phyloP scores from a whole-genome alignment of 1,140 invertebrate genomes.

The Yoshiicerus persimilis region DNA sequence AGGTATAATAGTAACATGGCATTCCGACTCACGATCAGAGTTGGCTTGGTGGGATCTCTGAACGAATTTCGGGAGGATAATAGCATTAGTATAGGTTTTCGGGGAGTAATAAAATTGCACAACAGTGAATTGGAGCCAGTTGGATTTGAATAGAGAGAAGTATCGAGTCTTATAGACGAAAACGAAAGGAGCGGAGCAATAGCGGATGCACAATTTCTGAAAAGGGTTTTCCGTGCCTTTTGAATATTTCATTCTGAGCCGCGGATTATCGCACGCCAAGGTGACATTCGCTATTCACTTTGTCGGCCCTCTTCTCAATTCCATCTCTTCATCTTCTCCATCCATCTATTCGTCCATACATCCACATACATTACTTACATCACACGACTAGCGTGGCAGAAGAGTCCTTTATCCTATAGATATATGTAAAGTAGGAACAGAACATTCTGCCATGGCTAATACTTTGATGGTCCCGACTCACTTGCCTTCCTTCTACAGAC shows the following conservation, averaged over 20 bases:
- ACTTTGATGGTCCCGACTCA: not conserved
- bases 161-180: not conserved
- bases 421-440: not conserved
- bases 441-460: not conserved
- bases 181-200: not conserved
- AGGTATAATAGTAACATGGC: not conserved
- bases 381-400: too few relatives aligned
- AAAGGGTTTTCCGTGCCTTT: conserved; percentile 28
- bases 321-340: conserved; percentile 12
- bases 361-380: not conserved
- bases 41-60: not conserved
- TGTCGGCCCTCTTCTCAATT: conserved; percentile 23
- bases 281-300: conserved; percentile 35
- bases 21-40: not conserved
- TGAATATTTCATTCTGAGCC: conserved; percentile 37
- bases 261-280: conserved; percentile 35
- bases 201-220: conserved; percentile 26
- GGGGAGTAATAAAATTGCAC: conserved; percentile 41
- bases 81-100: conserved; percentile 39
- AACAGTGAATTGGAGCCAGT: conserved; percentile 27
- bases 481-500: not conserved
- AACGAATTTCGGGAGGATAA: conserved; percentile 36
- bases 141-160: conserved; percentile 30
- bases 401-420: not conserved
- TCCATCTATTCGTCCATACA: conserved; percentile 4